Percentiles rank a stretch among this genome's conserved stretches.
These are phyloP conservation scores for Cervus canadensis DNA, from an alignment of 2,113 vertebrate species.

Conservation along the genomic window DNA sequence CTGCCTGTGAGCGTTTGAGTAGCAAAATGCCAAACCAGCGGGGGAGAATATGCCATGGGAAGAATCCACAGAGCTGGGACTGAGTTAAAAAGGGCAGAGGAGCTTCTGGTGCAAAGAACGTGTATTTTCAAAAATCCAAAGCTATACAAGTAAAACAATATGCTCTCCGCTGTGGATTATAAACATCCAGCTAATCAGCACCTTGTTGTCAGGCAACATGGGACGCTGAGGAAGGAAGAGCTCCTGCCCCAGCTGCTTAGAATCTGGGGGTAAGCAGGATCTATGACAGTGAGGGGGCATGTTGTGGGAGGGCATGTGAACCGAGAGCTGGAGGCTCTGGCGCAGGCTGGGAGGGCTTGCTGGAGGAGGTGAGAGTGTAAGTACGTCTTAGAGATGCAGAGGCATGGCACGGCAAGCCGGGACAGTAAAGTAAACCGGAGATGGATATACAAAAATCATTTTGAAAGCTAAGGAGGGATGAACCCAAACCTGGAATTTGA, in stretches of 20 bases:
- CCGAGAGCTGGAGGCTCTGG: background rate
- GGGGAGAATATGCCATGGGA: constrained; percentile 9
- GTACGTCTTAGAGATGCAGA: background rate
- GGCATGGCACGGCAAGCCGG: fast-evolving
- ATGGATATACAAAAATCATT: background rate
- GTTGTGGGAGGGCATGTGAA: no score
- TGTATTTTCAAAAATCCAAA: constrained; percentile 15
- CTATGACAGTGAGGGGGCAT: background rate
- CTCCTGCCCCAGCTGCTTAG: background rate
- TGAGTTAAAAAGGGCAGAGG: constrained; percentile 38
- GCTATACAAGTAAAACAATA: background rate
- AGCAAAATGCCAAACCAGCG: constrained; percentile 24
- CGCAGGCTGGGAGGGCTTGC: background rate
- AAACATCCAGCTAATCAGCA: background rate
- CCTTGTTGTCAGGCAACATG: background rate
- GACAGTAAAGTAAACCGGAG: background rate
- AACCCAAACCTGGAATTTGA: background rate
- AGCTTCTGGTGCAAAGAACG: background rate
- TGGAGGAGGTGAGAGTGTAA: background rate
- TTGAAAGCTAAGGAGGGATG: background rate
- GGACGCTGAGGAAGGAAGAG: background rate
- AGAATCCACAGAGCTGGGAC: constrained; percentile 16
- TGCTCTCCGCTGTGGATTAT: background rate
- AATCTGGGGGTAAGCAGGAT: background rate
- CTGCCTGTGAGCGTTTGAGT: background rate